Conservation (phyloP, 2,888 invertebrate species). For the Ophioninae sp. region DNA sequence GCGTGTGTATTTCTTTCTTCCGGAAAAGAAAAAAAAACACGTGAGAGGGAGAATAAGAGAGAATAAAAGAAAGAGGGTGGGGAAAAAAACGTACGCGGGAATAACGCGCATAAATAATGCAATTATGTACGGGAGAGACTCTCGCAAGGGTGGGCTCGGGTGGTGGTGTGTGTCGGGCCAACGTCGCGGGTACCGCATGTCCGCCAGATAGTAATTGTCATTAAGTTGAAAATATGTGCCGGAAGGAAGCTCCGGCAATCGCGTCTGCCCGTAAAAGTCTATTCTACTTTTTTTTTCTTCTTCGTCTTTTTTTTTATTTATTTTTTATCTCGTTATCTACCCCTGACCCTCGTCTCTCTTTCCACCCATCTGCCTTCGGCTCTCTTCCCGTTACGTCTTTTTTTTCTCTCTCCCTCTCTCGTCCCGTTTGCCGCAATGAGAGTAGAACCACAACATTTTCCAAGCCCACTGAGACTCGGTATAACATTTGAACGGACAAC, state of each 20-base stretch:
- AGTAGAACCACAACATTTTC: slow-evolving; percentile 36
- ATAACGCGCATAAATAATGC: slow-evolving; percentile 68
- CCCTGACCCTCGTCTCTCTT: slow-evolving; percentile 36
- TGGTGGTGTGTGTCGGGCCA: slow-evolving; percentile 23
- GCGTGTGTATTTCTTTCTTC: slow-evolving; percentile 50
- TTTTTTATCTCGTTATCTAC: slow-evolving; percentile 54
- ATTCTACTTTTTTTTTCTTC: slow-evolving; percentile 34
- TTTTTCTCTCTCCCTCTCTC: slow-evolving; percentile 37
- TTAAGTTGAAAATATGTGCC: slow-evolving; percentile 75
- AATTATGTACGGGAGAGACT: slow-evolving; percentile 67
- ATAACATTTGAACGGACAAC: slow-evolving; percentile 49
- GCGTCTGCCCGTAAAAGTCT: slow-evolving; percentile 62
- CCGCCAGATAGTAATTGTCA: slow-evolving; percentile 74
- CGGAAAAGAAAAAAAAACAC: slow-evolving; percentile 18
- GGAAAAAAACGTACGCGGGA: slow-evolving; percentile 47
- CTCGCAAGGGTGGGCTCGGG: slow-evolving; percentile 17
- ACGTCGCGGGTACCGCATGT: slow-evolving; percentile 64
- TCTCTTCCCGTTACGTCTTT: slow-evolving; percentile 30
- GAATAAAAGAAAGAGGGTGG: slow-evolving; percentile 25
- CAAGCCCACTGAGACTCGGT: slow-evolving; percentile 17
- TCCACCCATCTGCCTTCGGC: not conserved
- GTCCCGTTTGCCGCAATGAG: slow-evolving; percentile 37
- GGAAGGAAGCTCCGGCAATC: slow-evolving; percentile 72
- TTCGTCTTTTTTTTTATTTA: slow-evolving; percentile 10
- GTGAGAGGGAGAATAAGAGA: slow-evolving; percentile 26